Evolutionary conservation across 2,113 vertebrate species (phyloP).

Genomic region (Pterocles burchelli): DNA sequence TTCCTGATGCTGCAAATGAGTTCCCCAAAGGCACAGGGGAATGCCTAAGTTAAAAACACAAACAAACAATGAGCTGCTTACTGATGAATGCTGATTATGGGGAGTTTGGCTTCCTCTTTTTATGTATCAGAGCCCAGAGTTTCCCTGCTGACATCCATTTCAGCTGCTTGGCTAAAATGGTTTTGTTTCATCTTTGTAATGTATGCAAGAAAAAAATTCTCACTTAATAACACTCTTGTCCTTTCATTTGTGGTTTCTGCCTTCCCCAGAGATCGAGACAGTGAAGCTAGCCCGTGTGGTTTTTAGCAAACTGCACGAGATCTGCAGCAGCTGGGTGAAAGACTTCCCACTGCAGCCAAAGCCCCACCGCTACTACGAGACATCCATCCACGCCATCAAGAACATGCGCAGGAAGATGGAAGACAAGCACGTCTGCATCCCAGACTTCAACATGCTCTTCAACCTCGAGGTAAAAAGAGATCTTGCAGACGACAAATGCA

Average conservation of each 20-base stretch:
- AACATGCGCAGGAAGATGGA: constrained; percentile 99
- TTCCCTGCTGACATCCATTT: constrained; percentile 28
- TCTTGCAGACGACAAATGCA: not conserved
- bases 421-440: constrained; percentile 97
- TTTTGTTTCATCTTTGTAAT: constrained; percentile 58
- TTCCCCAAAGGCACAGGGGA: not conserved
- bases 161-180: constrained; percentile 11
- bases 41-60: constrained; percentile 51
- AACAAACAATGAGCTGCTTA: constrained; percentile 41
- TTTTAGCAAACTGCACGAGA: constrained; percentile 90
- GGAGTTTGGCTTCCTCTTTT: constrained; percentile 4
- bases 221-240: not conserved
- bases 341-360: constrained; percentile 89
- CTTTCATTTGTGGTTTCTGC: constrained; percentile 52
- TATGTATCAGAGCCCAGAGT: constrained; percentile 17
- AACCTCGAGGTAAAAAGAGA: constrained; percentile 85
- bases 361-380: constrained; percentile 92
- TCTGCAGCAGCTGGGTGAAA: constrained; percentile 92
- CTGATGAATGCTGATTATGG: constrained; percentile 33
- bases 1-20: constrained; percentile 20
- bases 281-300: constrained; percentile 89
- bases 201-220: constrained; percentile 8
- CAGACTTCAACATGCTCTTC: constrained; percentile 97
- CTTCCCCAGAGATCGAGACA: constrained; percentile 87
- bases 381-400: constrained; percentile 98